phyloP scores from a whole-genome alignment of 1,140 invertebrate genomes.

The Euura lappo region DNA sequence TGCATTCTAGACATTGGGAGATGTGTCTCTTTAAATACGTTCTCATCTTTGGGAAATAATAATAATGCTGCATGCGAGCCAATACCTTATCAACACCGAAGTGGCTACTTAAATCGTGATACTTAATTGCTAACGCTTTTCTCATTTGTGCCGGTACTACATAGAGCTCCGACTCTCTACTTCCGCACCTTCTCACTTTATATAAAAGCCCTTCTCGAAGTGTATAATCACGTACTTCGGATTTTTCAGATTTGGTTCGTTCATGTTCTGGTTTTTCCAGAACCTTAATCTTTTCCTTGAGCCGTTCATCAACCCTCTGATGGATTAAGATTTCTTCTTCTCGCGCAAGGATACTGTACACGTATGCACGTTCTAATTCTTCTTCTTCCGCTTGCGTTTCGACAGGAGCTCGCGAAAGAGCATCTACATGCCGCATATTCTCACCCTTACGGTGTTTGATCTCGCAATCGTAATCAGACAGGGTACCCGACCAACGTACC shows the following conservation, averaged over 20 bases:
- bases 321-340: conserved; percentile 16
- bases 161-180: conserved; percentile 9
- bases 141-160: conserved; percentile 19
- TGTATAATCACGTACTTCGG: conserved; percentile 12
- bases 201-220: conserved; percentile 15
- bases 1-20: conserved; percentile 20
- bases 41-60: conserved; percentile 24
- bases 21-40: conserved; percentile 21
- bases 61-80: conserved; percentile 8
- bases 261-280: neutral
- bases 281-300: conserved; percentile 5
- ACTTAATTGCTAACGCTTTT: conserved; percentile 19
- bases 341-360: conserved; percentile 21
- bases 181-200: neutral
- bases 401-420: conserved; percentile 40
- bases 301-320: conserved; percentile 6
- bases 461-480: conserved; percentile 22
- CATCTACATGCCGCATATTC: conserved; percentile 47
- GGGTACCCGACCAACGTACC: conserved; percentile 12
- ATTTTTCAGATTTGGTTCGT: neutral
- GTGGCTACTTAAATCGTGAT: conserved; percentile 19
- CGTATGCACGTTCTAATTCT: neutral
- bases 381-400: conserved; percentile 13
- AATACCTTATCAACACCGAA: conserved; percentile 23
- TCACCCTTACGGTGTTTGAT: conserved; percentile 20